Conservation (phyloP, 1,140 invertebrate species). For the Pseudomyrmex gracilis region DNA sequence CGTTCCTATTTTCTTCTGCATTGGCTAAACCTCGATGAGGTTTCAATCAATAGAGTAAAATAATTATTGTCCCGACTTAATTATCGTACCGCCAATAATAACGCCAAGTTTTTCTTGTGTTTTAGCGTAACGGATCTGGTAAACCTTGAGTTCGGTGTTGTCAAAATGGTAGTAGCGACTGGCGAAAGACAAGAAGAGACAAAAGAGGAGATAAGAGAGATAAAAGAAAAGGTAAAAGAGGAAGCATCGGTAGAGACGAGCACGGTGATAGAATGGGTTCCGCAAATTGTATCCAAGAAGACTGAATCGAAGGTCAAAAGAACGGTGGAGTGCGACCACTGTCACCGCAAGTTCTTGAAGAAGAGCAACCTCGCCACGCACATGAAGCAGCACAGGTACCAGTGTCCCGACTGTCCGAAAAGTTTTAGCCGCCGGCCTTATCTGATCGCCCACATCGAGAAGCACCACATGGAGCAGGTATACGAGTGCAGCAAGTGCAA, state of each 20-base stretch:
- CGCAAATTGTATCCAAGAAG: too few relatives aligned
- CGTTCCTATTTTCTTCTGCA: too few relatives aligned
- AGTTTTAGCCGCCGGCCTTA: conserved; percentile 69
- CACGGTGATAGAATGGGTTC: background rate
- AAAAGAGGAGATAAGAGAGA: conserved; percentile 1
- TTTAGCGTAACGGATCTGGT: conserved; percentile 70
- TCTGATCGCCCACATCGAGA: conserved; percentile 81
- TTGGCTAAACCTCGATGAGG: too few relatives aligned
- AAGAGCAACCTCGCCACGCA: conserved; percentile 83
- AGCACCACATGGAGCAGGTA: conserved; percentile 63
- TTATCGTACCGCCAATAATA: conserved; percentile 14
- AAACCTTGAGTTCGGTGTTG: conserved; percentile 53
- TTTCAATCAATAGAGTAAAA: too few relatives aligned
- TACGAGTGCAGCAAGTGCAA: conserved; percentile 75
- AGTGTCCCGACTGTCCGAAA: conserved; percentile 72
- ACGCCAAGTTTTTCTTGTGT: conserved; percentile 62
- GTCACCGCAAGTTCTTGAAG: conserved; percentile 82
- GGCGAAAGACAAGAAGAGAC: too few relatives aligned
- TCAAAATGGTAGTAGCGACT: too few relatives aligned
- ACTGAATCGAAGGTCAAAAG: background rate
- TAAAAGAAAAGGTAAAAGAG: background rate
- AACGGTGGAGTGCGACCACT: conserved; percentile 66
- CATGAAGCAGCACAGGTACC: conserved; percentile 77
- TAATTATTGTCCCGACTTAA: background rate
- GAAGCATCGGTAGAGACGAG: background rate